Evolutionary conservation across 2,113 vertebrate genomes (phyloP).

Genomic region (Labeo catla): DNA sequence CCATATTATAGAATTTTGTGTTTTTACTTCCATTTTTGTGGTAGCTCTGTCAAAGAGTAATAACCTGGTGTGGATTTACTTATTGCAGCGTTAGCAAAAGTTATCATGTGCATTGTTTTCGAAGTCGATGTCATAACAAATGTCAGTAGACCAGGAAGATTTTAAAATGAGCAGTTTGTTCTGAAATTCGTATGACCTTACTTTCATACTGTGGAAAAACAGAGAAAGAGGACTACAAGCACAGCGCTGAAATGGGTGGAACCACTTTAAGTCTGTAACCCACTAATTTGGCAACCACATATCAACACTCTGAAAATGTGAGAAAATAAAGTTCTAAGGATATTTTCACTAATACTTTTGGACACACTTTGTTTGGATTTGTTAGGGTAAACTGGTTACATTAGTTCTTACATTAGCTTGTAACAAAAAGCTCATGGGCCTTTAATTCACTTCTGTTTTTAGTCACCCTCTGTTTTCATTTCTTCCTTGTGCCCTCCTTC

Average conservation of each 20-base stretch:
- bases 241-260: too few relatives aligned
- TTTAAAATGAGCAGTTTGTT: too few relatives aligned
- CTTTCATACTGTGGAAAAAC: too few relatives aligned
- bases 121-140: background rate
- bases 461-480: background rate
- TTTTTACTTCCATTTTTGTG: too few relatives aligned
- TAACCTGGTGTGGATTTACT: too few relatives aligned
- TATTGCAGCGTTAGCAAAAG: too few relatives aligned
- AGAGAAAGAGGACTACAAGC: too few relatives aligned
- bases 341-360: background rate
- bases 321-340: background rate
- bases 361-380: background rate
- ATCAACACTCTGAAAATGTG: background rate
- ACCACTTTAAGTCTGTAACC: too few relatives aligned
- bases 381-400: background rate
- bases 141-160: background rate
- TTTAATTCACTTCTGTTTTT: background rate
- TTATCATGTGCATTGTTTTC: background rate
- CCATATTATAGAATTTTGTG: too few relatives aligned
- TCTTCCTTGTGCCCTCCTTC: background rate
- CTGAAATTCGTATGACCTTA: too few relatives aligned
- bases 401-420: background rate
- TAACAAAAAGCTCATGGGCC: background rate
- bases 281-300: too few relatives aligned
- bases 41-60: too few relatives aligned